These are phyloP conservation scores for Mnemiopsis leidyi DNA, from an alignment of 37 sponge, comb jelly and placozoan species.

Conservation along the genomic window DNA sequence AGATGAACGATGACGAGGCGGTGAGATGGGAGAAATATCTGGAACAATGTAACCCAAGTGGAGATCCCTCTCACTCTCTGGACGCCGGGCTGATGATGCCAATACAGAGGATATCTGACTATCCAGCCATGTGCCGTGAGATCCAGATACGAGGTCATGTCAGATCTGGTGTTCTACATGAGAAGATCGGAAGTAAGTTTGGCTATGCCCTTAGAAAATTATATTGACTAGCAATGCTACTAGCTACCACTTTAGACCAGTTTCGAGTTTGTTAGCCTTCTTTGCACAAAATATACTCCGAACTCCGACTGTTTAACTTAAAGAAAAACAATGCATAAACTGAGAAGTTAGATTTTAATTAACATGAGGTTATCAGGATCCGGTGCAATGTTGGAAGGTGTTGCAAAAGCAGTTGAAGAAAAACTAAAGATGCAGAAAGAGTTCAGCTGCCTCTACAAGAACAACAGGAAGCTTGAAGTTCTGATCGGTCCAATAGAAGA, in stretches of 20 bases:
- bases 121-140: background rate
- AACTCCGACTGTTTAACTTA: too few species aligned
- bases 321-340: too few species aligned
- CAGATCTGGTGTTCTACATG: background rate
- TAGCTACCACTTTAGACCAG: too few species aligned
- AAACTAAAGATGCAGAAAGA: constrained; percentile 5
- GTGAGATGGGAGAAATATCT: constrained; percentile 35
- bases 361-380: too few species aligned
- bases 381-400: background rate
- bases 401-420: constrained; percentile 28
- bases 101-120: constrained; percentile 16
- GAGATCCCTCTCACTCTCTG: background rate
- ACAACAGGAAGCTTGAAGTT: constrained; percentile 33
- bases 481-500: constrained; percentile 61
- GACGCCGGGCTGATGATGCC: constrained; percentile 23
- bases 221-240: too few species aligned
- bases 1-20: background rate
- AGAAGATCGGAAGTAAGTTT: constrained; percentile 21
- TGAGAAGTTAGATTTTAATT: too few species aligned
- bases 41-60: constrained; percentile 7
- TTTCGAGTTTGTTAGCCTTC: too few species aligned
- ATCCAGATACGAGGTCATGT: background rate
- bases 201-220: background rate
- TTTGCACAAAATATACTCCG: too few species aligned
- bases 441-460: constrained; percentile 9